Conservation (phyloP, 2,113 vertebrate species). For the Neogobius melanostomus region DNA sequence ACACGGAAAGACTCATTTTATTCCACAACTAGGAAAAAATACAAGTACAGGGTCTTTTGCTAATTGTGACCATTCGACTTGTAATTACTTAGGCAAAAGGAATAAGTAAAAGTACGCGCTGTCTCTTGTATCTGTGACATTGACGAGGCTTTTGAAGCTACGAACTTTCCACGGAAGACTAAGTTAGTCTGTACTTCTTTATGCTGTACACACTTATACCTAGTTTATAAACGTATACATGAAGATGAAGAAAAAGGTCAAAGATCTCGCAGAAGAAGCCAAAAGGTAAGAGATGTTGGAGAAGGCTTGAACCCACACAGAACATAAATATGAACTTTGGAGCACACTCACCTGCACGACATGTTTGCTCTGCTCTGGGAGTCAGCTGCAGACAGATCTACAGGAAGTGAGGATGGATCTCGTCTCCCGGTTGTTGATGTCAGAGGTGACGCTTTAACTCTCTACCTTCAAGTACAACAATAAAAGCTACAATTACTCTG, state of each 20-base stretch:
- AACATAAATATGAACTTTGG: not conserved
- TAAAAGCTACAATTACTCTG: not conserved
- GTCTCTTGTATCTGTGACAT: too few relatives aligned
- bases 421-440: not conserved
- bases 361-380: conserved; percentile 2
- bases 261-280: not conserved
- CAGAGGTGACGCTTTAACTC: not conserved
- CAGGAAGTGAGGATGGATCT: not conserved
- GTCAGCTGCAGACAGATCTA: not conserved
- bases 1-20: too few relatives aligned
- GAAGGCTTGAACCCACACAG: not conserved
- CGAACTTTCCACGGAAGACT: too few relatives aligned
- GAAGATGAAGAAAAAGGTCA: not conserved
- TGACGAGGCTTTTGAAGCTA: too few relatives aligned
- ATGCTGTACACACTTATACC: too few relatives aligned
- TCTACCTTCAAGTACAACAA: conserved; percentile 11
- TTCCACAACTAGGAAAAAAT: too few relatives aligned
- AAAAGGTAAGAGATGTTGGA: not conserved
- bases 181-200: too few relatives aligned
- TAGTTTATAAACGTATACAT: not conserved
- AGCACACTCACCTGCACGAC: conserved; percentile 54
- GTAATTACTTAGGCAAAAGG: too few relatives aligned
- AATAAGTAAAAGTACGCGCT: too few relatives aligned
- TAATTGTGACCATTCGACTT: too few relatives aligned
- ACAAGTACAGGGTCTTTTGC: too few relatives aligned